These are phyloP conservation scores for Homarus americanus DNA, from an alignment of 1,140 invertebrate species.

Conservation along the genomic window DNA sequence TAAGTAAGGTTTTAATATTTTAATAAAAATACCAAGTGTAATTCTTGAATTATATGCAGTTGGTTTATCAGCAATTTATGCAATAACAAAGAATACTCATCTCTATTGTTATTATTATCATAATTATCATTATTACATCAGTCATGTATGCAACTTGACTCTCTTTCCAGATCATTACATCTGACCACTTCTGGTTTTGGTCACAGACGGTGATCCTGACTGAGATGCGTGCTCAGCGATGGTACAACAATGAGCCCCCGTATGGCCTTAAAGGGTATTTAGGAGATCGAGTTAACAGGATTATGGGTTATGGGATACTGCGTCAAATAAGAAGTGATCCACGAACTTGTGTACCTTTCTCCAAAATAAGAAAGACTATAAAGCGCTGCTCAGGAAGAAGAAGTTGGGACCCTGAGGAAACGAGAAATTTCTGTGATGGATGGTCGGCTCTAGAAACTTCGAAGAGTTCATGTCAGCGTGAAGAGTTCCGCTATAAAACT, in stretches of 20 bases:
- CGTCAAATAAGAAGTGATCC: constrained; percentile 78
- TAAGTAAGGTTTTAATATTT: neutral
- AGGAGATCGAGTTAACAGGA: constrained; percentile 79
- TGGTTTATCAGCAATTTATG: neutral
- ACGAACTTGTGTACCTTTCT: neutral
- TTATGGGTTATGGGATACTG: constrained; percentile 81
- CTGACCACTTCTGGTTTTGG: constrained; percentile 79
- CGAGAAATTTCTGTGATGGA: constrained; percentile 50
- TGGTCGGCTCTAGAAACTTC: constrained; percentile 32
- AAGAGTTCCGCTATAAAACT: constrained; percentile 61
- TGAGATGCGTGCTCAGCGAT: constrained; percentile 78
- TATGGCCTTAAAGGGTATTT: constrained; percentile 80
- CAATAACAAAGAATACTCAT: neutral
- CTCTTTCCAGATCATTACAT: constrained; percentile 58
- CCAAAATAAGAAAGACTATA: neutral
- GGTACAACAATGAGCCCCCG: constrained; percentile 80
- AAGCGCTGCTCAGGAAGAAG: neutral
- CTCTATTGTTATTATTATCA: neutral
- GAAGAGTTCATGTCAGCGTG: neutral
- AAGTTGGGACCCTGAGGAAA: constrained; percentile 24
- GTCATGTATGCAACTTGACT: neutral
- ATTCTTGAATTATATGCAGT: too few relatives aligned
- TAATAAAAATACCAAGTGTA: too few relatives aligned
- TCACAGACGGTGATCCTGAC: constrained; percentile 78
- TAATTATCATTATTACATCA: neutral